Evolutionary conservation across 2,113 vertebrate species (phyloP).

Genomic region (Madoqua kirkii): DNA sequence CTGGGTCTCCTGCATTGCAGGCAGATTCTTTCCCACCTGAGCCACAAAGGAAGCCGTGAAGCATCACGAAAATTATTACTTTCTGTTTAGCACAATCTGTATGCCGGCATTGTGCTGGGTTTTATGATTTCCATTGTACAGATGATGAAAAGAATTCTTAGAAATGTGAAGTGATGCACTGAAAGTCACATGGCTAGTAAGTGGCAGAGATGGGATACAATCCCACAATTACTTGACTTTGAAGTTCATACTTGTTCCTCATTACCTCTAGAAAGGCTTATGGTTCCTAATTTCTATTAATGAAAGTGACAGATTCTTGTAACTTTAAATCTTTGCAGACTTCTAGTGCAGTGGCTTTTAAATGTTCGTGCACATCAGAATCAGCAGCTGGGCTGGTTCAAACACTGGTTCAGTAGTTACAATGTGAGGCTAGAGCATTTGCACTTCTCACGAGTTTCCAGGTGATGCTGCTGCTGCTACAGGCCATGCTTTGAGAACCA

Average conservation of each 20-base stretch:
- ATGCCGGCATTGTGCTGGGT: neutral
- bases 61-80: neutral
- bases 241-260: neutral
- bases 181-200: neutral
- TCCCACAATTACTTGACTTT: neutral
- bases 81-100: neutral
- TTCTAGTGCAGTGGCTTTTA: neutral
- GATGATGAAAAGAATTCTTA: neutral
- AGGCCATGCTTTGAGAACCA: neutral
- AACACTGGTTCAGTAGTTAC: neutral
- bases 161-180: neutral
- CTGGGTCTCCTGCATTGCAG: neutral
- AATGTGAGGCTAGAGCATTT: neutral
- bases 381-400: neutral
- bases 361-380: neutral
- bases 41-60: neutral
- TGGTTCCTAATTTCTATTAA: neutral
- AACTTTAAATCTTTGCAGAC: neutral
- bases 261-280: neutral
- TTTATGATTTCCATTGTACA: neutral
- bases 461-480: neutral
- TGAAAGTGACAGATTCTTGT: neutral
- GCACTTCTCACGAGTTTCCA: neutral
- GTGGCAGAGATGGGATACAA: neutral
- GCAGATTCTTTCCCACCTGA: neutral